phyloP scores from a whole-genome alignment of 2,113 vertebrate species.

The Scalopus aquaticus region DNA sequence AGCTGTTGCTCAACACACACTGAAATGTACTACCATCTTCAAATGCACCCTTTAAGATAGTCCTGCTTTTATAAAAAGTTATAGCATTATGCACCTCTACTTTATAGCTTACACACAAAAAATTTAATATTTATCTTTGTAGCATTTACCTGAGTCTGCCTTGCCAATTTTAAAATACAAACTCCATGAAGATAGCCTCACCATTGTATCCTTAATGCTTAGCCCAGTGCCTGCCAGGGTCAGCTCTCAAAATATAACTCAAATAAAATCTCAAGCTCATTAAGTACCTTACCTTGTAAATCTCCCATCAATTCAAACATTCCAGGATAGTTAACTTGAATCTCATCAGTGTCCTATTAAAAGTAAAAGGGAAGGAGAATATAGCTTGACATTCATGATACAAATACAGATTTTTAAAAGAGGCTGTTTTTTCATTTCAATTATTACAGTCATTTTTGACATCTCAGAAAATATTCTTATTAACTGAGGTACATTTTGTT shows the following conservation, averaged over 20 bases:
- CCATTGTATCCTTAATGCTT: neutral
- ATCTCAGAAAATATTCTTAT: neutral
- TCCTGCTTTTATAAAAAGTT: neutral
- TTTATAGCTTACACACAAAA: neutral
- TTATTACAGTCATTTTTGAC: neutral
- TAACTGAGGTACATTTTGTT: neutral
- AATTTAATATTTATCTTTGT: neutral
- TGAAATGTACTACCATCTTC: neutral
- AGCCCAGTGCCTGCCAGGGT: neutral
- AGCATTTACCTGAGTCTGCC: neutral
- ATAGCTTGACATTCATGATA: slow-evolving; percentile 26
- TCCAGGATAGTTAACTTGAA: slow-evolving; percentile 95
- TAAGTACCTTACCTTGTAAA: slow-evolving; percentile 90
- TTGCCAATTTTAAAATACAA: neutral
- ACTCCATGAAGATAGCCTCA: neutral
- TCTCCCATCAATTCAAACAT: slow-evolving; percentile 95
- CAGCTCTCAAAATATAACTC: neutral
- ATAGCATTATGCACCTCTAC: neutral
- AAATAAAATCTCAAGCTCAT: slow-evolving; percentile 19
- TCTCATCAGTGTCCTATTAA: slow-evolving; percentile 93
- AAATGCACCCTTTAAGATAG: neutral
- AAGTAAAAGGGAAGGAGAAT: slow-evolving; percentile 58
- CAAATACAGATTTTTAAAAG: neutral
- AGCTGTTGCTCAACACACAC: neutral
- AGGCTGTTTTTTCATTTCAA: neutral